Evolutionary conservation across 2,888 invertebrate genomes (phyloP).

Genomic region (Trachelus troglodyta): DNA sequence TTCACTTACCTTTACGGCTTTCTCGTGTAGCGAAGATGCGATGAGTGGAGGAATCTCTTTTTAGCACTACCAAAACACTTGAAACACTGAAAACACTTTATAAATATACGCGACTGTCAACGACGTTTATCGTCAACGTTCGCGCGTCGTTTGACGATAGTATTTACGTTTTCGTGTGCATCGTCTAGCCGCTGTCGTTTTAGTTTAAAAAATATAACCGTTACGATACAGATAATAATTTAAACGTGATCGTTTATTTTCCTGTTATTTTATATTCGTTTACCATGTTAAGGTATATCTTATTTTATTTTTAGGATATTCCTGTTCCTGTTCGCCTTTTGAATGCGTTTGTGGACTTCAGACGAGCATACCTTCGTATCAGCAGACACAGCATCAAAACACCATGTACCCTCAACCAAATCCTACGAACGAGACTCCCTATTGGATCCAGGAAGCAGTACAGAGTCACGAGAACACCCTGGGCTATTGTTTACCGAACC

Average conservation of each 20-base stretch:
- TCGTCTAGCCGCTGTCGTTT: neutral
- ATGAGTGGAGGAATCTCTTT: neutral
- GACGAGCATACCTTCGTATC: conserved; percentile 48
- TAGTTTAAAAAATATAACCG: neutral
- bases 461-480: conserved; percentile 38
- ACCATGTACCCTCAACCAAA: conserved; percentile 42
- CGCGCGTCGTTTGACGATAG: neutral
- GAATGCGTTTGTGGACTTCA: conserved; percentile 76
- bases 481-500: conserved; percentile 62
- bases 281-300: conserved; percentile 1
- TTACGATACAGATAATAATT: neutral
- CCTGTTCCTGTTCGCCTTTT: conserved; percentile 81
- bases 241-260: neutral
- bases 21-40: neutral
- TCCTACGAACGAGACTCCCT: conserved; percentile 46
- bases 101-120: neutral
- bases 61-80: neutral
- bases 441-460: conserved; percentile 62
- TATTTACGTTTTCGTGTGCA: neutral
- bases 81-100: neutral
- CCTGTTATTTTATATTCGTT: neutral
- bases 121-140: neutral
- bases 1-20: neutral
- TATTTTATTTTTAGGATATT: conserved; percentile 68
- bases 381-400: conserved; percentile 36